A percentile compares a stretch with the other conserved stretches of the same genome.
phyloP scores from a whole-genome alignment of 2,888 invertebrate genomes.

The Orchesellides sinensis region DNA sequence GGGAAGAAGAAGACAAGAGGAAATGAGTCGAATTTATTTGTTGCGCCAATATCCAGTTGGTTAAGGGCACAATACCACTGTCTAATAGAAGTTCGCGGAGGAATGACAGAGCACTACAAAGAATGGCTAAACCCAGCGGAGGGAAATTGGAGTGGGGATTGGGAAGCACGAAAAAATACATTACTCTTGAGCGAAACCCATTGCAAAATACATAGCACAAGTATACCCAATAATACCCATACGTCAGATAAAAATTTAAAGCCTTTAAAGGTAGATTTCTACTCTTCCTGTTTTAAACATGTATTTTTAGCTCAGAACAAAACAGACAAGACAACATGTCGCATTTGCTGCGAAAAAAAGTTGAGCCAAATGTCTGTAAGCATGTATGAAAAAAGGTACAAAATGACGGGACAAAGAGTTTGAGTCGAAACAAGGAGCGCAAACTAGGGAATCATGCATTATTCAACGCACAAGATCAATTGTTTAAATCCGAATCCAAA shows the following conservation, averaged over 20 bases:
- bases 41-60: not conserved
- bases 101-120: no score
- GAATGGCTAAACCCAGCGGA: no score
- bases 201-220: not conserved
- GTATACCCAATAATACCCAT: no score
- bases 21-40: not conserved
- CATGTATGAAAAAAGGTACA: not conserved
- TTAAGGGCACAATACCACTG: no score
- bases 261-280: no score
- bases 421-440: not conserved
- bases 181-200: not conserved
- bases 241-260: no score
- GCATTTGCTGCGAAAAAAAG: slow-evolving; percentile 3
- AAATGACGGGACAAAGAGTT: not conserved
- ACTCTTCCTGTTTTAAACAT: no score
- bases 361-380: not conserved
- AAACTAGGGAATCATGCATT: slow-evolving; percentile 54
- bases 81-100: no score
- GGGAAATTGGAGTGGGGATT: not conserved
- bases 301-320: no score
- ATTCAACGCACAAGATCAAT: slow-evolving; percentile 67
- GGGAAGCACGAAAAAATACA: not conserved
- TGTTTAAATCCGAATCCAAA: slow-evolving; percentile 63
- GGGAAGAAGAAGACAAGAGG: not conserved
- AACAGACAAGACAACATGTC: slow-evolving; percentile 18